A percentile compares a stretch with the other conserved stretches of the same genome.
Conservation (phyloP, 2,113 vertebrate species). For the Cranoglanis bouderius region DNA sequence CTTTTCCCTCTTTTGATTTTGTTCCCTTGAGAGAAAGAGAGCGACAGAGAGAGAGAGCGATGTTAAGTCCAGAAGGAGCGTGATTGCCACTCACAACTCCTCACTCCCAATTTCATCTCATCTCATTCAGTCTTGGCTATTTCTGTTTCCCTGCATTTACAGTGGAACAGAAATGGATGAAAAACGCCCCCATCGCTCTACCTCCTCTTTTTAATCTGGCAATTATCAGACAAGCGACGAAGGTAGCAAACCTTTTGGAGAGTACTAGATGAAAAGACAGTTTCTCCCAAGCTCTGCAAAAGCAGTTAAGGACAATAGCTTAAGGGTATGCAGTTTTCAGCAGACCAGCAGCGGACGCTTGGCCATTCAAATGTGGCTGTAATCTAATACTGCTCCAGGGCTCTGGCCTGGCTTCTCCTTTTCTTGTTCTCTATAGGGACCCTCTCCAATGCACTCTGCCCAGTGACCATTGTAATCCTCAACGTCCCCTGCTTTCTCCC, state of each 20-base stretch:
- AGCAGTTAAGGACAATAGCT: conserved; percentile 69
- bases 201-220: conserved; percentile 20
- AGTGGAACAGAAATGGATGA: conserved; percentile 30
- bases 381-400: conserved; percentile 74
- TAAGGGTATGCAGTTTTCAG: conserved; percentile 69
- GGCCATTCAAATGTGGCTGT: conserved; percentile 78
- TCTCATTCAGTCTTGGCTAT: conserved; percentile 32
- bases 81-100: conserved; percentile 27
- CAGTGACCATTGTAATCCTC: conserved; percentile 61
- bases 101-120: conserved; percentile 35
- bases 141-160: conserved; percentile 20
- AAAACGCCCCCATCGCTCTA: conserved; percentile 30
- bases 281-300: conserved; percentile 59
- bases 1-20: conserved; percentile 32
- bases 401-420: conserved; percentile 67
- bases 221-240: conserved; percentile 61
- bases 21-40: conserved; percentile 19
- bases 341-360: conserved; percentile 67
- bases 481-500: conserved; percentile 47
- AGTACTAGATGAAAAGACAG: conserved; percentile 17
- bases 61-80: conserved; percentile 23
- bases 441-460: conserved; percentile 58
- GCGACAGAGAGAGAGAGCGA: conserved; percentile 18
- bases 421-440: conserved; percentile 69
- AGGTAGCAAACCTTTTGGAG: conserved; percentile 59